Conservation (phyloP, 2,113 vertebrate species). For the Canis aureus region DNA sequence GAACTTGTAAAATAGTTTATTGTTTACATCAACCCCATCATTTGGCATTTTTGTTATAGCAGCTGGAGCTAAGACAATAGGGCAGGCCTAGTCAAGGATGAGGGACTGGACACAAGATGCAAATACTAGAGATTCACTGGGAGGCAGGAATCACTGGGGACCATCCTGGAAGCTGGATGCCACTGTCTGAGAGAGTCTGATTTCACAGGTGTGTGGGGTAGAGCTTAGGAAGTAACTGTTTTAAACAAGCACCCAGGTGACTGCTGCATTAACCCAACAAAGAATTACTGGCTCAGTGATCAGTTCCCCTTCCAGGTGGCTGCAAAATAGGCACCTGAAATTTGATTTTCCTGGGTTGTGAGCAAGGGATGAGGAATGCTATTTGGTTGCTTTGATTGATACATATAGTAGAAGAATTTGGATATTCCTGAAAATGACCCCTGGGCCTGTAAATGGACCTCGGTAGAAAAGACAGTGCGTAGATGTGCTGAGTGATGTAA, state of each 20-base stretch:
- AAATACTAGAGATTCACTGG: not conserved
- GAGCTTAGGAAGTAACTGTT: not conserved
- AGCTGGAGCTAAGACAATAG: not conserved
- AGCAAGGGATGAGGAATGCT: not conserved
- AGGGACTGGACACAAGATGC: not conserved
- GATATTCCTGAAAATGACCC: not conserved
- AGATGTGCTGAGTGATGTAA: not conserved
- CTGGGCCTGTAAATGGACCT: not conserved
- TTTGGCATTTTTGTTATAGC: not conserved
- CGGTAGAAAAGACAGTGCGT: not conserved
- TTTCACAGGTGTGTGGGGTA: not conserved
- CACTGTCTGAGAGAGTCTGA: not conserved
- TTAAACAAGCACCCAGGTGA: not conserved
- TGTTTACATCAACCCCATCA: not conserved
- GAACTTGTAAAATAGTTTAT: not conserved
- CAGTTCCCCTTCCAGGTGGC: conserved; percentile 30
- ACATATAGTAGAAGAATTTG: not conserved
- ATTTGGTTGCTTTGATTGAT: not conserved
- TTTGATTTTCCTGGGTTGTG: not conserved
- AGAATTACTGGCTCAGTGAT: not conserved
- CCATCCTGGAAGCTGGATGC: not conserved
- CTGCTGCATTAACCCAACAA: not conserved
- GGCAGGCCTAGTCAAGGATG: not conserved
- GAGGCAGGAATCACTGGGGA: not conserved
- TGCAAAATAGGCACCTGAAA: not conserved